Evolutionary conservation across 2,113 vertebrate genomes (phyloP).

Genomic region (Mobula hypostoma): DNA sequence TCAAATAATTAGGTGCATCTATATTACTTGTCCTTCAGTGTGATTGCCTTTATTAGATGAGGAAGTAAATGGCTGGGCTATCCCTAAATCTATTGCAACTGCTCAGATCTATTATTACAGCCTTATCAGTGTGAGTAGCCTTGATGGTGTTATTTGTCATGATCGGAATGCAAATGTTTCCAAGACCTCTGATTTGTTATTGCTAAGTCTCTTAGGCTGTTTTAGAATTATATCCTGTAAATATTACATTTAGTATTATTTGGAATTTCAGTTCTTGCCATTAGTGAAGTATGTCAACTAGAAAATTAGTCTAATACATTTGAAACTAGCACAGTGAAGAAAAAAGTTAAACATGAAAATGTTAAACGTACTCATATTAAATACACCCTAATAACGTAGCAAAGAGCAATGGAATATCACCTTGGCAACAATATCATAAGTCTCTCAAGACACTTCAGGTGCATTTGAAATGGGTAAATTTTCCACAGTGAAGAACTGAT

Average conservation of each 20-base stretch:
- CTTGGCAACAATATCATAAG: conserved; percentile 9
- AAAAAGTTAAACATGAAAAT: neutral
- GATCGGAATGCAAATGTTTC: conserved; percentile 34
- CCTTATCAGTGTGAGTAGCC: conserved; percentile 19
- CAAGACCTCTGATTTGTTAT: neutral
- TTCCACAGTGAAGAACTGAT: neutral
- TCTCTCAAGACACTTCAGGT: neutral
- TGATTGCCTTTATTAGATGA: neutral
- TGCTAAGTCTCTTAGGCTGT: neutral
- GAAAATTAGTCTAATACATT: neutral
- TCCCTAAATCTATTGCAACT: neutral
- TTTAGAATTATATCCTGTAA: neutral
- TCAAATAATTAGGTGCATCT: neutral
- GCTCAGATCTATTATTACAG: neutral
- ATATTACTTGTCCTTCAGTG: neutral
- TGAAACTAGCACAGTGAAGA: neutral
- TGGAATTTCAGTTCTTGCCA: neutral
- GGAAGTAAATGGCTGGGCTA: neutral
- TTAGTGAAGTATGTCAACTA: neutral
- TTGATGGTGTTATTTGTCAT: neutral
- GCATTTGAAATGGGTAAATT: conserved; percentile 2
- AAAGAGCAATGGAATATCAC: neutral
- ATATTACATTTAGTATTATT: no score
- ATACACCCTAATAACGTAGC: neutral
- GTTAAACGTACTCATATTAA: neutral